phyloP scores from a whole-genome alignment of 2,113 vertebrate genomes.

The Nycticorax nycticorax region DNA sequence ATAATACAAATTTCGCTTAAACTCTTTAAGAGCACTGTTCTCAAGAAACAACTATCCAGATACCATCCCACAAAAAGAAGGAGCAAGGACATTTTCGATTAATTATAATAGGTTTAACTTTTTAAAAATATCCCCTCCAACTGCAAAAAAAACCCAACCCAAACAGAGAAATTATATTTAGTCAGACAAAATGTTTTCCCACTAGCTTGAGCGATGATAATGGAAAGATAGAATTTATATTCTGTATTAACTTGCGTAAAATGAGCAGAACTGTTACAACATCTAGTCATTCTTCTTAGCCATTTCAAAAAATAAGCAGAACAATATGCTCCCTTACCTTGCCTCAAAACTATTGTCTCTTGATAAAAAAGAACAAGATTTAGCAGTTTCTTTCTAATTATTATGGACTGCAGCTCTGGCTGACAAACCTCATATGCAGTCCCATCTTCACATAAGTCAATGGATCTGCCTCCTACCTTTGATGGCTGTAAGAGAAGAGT shows the following conservation, averaged over 20 bases:
- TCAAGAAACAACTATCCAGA: background rate
- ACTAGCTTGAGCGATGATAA: background rate
- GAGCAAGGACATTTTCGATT: background rate
- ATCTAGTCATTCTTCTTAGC: background rate
- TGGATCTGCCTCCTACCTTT: background rate
- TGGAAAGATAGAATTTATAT: background rate
- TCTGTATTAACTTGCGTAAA: background rate
- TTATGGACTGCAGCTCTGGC: background rate
- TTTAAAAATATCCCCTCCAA: background rate
- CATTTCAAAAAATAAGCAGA: background rate
- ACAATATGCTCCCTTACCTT: background rate
- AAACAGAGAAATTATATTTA: background rate
- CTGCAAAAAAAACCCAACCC: background rate
- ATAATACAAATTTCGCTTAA: background rate
- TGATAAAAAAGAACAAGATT: background rate
- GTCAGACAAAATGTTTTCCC: background rate
- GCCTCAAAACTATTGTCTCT: background rate
- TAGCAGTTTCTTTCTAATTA: background rate
- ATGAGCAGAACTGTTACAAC: background rate
- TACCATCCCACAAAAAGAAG: background rate
- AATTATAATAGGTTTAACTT: background rate
- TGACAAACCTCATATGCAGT: background rate
- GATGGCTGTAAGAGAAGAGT: background rate
- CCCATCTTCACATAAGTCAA: rapidly evolving
- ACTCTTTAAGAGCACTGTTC: background rate